Percentiles rank a stretch among this genome's conserved stretches.
Evolutionary conservation across 53 echinoderm and acorn worm species (phyloP).

Genomic region (Apostichopus leukothele): DNA sequence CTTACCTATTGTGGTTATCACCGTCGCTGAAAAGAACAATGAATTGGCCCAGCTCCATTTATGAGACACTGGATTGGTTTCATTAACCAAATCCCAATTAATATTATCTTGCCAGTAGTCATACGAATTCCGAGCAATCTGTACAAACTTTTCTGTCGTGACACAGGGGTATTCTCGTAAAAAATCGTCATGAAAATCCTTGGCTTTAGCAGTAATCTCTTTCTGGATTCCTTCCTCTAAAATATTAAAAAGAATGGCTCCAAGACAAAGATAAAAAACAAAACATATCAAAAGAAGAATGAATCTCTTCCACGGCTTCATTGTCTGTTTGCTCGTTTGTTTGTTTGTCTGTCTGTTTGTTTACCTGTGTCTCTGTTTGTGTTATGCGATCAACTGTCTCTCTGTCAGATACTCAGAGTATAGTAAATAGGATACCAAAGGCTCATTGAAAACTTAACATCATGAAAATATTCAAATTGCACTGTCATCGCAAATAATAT

Average conservation of each 20-base stretch:
- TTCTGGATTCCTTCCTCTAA: not conserved
- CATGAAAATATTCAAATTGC: no score
- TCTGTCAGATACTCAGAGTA: no score
- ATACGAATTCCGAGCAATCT: conserved; percentile 13
- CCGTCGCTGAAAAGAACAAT: conserved; percentile 31
- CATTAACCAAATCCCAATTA: conserved; percentile 6
- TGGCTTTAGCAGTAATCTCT: not conserved
- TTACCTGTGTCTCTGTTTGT: no score
- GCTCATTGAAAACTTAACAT: no score
- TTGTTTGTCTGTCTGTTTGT: no score
- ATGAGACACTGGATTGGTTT: not conserved
- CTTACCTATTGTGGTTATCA: conserved; percentile 44
- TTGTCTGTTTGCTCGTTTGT: not conserved
- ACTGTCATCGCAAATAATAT: no score
- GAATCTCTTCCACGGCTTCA: conserved; percentile 35
- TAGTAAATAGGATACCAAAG: no score
- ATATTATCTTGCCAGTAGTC: conserved; percentile 14
- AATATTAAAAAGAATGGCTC: conserved; percentile 3
- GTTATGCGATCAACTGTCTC: no score
- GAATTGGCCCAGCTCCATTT: conserved; percentile 43
- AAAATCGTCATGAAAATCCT: not conserved
- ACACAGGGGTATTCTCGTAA: conserved; percentile 4
- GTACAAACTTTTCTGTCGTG: not conserved
- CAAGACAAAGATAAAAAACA: not conserved
- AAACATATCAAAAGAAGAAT: conserved; percentile 36